These are phyloP conservation scores for Torymus auratus DNA, from an alignment of 2,888 invertebrate species.

Conservation along the genomic window DNA sequence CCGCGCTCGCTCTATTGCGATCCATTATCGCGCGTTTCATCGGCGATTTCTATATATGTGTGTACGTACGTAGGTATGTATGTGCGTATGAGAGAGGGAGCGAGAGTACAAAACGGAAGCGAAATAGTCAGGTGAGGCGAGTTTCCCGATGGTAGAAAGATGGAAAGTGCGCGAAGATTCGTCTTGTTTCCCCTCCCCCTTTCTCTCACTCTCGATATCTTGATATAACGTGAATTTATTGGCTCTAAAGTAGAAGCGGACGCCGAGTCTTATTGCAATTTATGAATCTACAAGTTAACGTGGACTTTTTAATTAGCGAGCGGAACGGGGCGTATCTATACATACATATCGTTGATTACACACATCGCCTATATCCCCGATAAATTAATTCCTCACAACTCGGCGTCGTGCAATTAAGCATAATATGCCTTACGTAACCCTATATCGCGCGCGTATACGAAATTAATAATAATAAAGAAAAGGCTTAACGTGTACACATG, in stretches of 20 bases:
- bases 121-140: too few relatives aligned
- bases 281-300: constrained; percentile 5
- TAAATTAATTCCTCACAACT: neutral
- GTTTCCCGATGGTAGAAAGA: too few relatives aligned
- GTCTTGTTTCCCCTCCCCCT: too few relatives aligned
- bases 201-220: too few relatives aligned
- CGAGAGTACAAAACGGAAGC: too few relatives aligned
- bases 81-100: too few relatives aligned
- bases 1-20: constrained; percentile 32
- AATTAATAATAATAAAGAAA: too few relatives aligned
- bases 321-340: neutral
- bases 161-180: too few relatives aligned
- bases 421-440: too few relatives aligned
- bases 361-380: neutral
- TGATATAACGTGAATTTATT: neutral
- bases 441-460: neutral
- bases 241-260: neutral
- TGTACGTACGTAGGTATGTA: too few relatives aligned
- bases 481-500: too few relatives aligned
- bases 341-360: neutral
- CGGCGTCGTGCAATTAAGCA: too few relatives aligned
- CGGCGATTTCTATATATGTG: constrained; percentile 32
- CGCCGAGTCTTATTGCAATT: neutral
- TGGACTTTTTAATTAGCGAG: constrained; percentile 8
- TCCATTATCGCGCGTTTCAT: constrained; percentile 48